Evolutionary conservation across 2,888 invertebrate species (phyloP), one percentile per base, ranked within the genome.

Genomic region (Drosophila fungiperda): DNA sequence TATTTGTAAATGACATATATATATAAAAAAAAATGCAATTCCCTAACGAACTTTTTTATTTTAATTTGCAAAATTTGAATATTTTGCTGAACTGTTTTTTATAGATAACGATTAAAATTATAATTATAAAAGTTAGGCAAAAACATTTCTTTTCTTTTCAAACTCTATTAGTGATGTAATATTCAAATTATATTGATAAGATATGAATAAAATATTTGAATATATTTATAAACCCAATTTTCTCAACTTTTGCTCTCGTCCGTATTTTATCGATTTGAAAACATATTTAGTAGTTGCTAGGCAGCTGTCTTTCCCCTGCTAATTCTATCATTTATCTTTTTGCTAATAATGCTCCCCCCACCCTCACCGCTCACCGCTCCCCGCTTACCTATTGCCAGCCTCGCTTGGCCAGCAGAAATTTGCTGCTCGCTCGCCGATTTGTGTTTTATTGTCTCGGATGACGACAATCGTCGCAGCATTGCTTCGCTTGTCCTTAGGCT

Each of bases 401-500:
- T n/a, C 29, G 3, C 33, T 26, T 26, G 61, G 26, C 38, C 33
- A 26, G 12, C 48, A 50, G 20, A 42, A 53, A 45, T 26, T 55
- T 36, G 32, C 48, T 64, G 50, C 29, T n/a, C 57, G 38, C 35
- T 57, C 23, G 53, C 11, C 78, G 69, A 76, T 76, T 78, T 75
- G 52, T 78, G 15, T 79, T 75, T 78, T 52, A 77, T 74, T 78
- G 78, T 74, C 74, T 74, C 64, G 59, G 52, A 50, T 40, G 54
- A 55, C 61, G 63, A 63, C 60, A 61, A 74, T 69, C 64, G 64
- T 50, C 59, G 67, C 67, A 64, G 67, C 72, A 68, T 67, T 26
- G 45, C 20, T 55, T 40, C 61, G 52, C 49, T 50, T 42, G 32
- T 48, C 45, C 53, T 29, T 20, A n/a, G 5, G 36, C 33, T 35